Conservation (phyloP, 2,113 vertebrate species). For the Saimiri boliviensis region DNA sequence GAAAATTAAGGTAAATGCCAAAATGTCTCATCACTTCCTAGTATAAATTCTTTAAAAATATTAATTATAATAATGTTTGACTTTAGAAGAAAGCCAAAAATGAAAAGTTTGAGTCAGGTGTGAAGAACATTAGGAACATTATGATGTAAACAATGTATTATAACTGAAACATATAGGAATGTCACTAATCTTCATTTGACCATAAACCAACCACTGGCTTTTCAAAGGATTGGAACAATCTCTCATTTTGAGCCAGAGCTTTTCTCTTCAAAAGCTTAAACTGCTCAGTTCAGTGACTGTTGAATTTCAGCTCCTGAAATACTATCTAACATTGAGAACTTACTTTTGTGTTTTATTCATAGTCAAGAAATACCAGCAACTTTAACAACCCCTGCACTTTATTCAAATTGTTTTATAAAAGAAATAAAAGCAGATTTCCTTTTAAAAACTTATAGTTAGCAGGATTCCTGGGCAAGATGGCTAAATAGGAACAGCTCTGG, state of each 20-base stretch:
- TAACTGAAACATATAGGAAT: conserved; percentile 5
- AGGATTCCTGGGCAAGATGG: no score
- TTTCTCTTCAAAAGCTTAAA: conserved; percentile 52
- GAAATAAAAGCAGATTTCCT: background rate
- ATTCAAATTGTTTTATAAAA: conserved; percentile 18
- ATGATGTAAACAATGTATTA: conserved; percentile 37
- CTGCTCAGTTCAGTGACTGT: background rate
- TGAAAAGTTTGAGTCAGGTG: conserved; percentile 1
- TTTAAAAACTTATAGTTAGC: background rate
- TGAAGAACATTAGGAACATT: conserved; percentile 27
- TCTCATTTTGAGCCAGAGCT: conserved; percentile 42
- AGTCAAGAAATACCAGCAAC: background rate
- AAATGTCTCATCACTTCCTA: conserved; percentile 64
- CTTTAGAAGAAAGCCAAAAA: conserved; percentile 56
- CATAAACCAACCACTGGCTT: background rate
- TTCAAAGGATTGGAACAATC: conserved; percentile 30
- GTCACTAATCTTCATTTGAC: conserved; percentile 16
- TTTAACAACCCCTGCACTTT: background rate
- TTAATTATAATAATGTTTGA: conserved; percentile 71
- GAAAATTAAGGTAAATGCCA: conserved; percentile 73
- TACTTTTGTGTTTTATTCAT: conserved; percentile 44
- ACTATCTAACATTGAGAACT: background rate
- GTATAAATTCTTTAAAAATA: conserved; percentile 67
- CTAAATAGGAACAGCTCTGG: no score
- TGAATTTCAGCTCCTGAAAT: conserved; percentile 38